These are phyloP conservation scores for Tenthredo mesomela DNA, from an alignment of 2,888 invertebrate species.

Conservation along the genomic window DNA sequence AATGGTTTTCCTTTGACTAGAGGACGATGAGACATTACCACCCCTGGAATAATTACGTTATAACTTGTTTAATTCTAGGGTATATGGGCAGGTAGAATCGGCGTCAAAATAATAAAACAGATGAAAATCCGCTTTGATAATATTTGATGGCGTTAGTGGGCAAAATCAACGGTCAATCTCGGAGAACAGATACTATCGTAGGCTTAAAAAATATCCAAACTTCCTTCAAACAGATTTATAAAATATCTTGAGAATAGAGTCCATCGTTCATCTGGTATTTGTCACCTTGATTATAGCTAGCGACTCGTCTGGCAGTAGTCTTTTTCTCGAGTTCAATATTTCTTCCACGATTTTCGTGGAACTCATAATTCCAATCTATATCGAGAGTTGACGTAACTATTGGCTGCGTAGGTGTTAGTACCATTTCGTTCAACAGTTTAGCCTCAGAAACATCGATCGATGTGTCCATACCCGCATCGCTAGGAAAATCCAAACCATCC, in stretches of 20 bases:
- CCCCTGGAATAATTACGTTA: slow-evolving; percentile 78
- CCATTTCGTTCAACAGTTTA: slow-evolving; percentile 71
- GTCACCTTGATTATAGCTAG: slow-evolving; percentile 92
- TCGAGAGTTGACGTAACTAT: slow-evolving; percentile 66
- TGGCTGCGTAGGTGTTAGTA: slow-evolving; percentile 73
- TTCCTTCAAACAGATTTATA: not conserved
- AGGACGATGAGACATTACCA: slow-evolving; percentile 75
- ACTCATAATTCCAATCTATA: slow-evolving; percentile 81
- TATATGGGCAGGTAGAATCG: too few species aligned
- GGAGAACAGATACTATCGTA: too few species aligned
- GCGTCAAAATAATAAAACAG: not conserved
- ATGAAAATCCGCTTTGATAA: not conserved
- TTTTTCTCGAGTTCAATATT: slow-evolving; percentile 88
- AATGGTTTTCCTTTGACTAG: slow-evolving; percentile 74
- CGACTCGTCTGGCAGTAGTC: slow-evolving; percentile 85
- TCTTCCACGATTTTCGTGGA: slow-evolving; percentile 90
- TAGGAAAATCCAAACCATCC: slow-evolving; percentile 57
- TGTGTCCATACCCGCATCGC: slow-evolving; percentile 75
- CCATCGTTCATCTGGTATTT: not conserved
- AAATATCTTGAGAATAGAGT: not conserved
- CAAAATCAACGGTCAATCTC: too few species aligned
- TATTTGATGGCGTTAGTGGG: too few species aligned
- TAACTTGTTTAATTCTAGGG: not conserved
- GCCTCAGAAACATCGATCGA: slow-evolving; percentile 73
- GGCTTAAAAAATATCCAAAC: too few species aligned